Percentiles rank a stretch among this genome's conserved stretches.
Conservation (phyloP, 2,888 invertebrate species). For the Nycteola revayana region DNA sequence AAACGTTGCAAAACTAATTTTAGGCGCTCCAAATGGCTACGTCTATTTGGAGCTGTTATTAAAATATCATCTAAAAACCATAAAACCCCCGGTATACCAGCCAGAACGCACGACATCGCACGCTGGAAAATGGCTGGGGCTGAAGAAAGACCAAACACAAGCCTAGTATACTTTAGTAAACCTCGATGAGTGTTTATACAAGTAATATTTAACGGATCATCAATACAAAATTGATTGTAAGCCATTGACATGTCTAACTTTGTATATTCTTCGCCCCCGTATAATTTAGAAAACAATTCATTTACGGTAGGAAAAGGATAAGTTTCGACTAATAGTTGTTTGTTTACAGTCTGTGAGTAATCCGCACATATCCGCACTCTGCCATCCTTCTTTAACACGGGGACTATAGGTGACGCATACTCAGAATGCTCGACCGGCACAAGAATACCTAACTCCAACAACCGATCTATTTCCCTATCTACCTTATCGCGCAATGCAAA, state of each 20-base stretch:
- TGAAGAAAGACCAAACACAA: constrained; percentile 4
- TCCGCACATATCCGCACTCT: background rate
- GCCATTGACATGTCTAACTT: constrained; percentile 15
- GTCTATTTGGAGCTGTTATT: no score
- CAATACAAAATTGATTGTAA: constrained; percentile 14
- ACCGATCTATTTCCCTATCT: background rate
- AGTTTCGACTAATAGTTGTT: background rate
- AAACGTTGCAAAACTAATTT: no score
- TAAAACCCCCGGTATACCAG: no score
- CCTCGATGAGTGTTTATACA: constrained; percentile 18
- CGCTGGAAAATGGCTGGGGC: constrained; percentile 17
- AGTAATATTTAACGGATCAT: constrained; percentile 9
- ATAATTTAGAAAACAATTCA: constrained; percentile 11
- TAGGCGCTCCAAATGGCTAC: no score
- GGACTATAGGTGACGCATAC: no score
- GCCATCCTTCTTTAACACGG: background rate
- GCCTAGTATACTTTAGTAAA: constrained; percentile 9
- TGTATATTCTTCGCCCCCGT: constrained; percentile 6
- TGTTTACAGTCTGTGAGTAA: background rate
- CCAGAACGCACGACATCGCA: constrained; percentile 8
- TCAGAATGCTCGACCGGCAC: background rate
- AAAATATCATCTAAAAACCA: no score
- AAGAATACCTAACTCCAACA: background rate
- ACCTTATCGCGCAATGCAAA: no score
- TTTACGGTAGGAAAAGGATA: background rate